These are phyloP conservation scores for Sanderia malayensis DNA, from an alignment of 30 jellyfish, hydroid and myxozoan species.

Conservation along the genomic window DNA sequence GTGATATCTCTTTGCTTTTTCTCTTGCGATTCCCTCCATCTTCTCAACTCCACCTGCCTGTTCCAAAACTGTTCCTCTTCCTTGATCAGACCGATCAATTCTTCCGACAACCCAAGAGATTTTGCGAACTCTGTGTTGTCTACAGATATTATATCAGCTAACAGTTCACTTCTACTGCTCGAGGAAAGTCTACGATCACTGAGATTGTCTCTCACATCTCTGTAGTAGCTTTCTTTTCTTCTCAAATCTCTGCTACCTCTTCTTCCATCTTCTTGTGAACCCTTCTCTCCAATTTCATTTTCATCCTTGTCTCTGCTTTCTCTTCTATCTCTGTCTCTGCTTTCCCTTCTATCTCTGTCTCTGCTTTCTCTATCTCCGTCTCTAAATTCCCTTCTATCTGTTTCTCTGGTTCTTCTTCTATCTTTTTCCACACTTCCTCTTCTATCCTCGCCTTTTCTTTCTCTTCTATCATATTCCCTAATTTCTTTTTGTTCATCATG, in stretches of 20 bases:
- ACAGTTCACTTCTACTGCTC: conserved; percentile 20
- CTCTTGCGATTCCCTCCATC: conserved; percentile 81
- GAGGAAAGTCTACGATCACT: conserved; percentile 30
- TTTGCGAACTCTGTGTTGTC: conserved; percentile 57
- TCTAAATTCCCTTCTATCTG: too few relatives aligned
- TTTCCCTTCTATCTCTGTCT: too few relatives aligned
- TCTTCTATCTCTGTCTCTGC: too few relatives aligned
- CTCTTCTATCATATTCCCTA: too few relatives aligned
- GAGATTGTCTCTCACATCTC: conserved; percentile 46
- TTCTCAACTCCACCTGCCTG: conserved; percentile 40
- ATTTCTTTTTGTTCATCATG: too few relatives aligned
- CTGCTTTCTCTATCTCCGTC: too few relatives aligned
- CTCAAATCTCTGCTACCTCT: conserved; percentile 6
- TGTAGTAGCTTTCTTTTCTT: conserved; percentile 29
- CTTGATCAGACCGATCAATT: conserved; percentile 45
- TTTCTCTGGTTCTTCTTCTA: too few relatives aligned
- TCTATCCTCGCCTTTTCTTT: too few relatives aligned
- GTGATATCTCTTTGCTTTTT: conserved; percentile 1
- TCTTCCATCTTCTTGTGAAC: too few relatives aligned
- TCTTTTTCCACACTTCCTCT: too few relatives aligned
- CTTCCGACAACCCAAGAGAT: conserved; percentile 73
- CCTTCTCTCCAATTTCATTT: too few relatives aligned
- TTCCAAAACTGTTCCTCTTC: conserved; percentile 77
- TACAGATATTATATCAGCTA: conserved; percentile 23
- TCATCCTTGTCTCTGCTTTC: too few relatives aligned